Conservation (phyloP, 2,113 vertebrate genomes). For the Sitta europaea region DNA sequence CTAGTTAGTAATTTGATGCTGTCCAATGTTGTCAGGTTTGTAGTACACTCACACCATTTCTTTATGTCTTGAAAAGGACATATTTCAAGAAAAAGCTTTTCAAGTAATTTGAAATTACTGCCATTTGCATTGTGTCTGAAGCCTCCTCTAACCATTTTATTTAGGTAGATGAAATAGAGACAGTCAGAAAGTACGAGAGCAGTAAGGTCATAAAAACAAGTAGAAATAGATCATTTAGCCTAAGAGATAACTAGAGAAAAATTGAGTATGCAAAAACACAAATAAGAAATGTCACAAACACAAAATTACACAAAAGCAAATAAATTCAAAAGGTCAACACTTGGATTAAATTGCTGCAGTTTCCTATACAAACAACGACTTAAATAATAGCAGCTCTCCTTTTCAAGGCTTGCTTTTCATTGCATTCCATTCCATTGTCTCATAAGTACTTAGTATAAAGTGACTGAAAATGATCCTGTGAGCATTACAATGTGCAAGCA, state of each 20-base stretch:
- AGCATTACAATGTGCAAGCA: background rate
- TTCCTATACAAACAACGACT: background rate
- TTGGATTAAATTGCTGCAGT: background rate
- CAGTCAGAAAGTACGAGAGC: background rate
- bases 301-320: background rate
- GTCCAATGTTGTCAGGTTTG: background rate
- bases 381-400: background rate
- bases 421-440: background rate
- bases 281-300: background rate
- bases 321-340: background rate
- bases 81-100: background rate
- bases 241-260: background rate
- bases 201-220: background rate
- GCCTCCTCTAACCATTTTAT: background rate
- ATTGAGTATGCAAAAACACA: background rate
- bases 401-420: background rate
- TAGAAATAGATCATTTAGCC: background rate
- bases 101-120: background rate
- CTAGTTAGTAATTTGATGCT: background rate
- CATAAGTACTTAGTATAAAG: background rate
- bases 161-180: background rate
- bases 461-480: background rate
- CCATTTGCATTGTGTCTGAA: background rate
- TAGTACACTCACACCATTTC: background rate
- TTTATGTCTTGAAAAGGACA: background rate